Base-by-base conservation (phyloP, 2,113 vertebrate species). In the Chunga burmeisteri region DNA sequence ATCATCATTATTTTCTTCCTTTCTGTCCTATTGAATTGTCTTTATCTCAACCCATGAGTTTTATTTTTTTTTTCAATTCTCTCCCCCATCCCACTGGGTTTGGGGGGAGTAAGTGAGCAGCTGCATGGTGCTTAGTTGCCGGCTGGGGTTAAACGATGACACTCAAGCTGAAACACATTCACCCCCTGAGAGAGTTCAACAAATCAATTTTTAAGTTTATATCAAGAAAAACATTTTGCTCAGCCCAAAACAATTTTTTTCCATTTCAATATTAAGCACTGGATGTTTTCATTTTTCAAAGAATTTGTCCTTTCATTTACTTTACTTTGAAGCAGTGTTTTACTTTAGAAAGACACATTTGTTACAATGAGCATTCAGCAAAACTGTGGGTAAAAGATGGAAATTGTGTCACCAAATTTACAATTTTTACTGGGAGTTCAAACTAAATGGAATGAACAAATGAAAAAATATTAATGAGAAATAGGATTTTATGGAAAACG, bases 191-290 rank as follows among this genome's bases (percentile, higher is more conserved):
- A 87, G 36, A 65, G 85, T 50, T 88, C 53, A 82, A 86, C 46
- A 86, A 78, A 92, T 71, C 63, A 80, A 11, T 79, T 93, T 91
- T 90, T 65, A 90, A 72, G 74, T 70, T 95, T 80, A 50, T 70
- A 73, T 86, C 90, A 83, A 92, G 46, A 19, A 42, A 88, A 96
- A 90, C 14, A 34, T 83, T 93, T 81, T 79, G 18, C 65, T 95
- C 26, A 71, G 55, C 36, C 46, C 47, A 30, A 92, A 94, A 2
- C 21, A 78, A 27, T 17, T 73, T 44, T 90, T 82, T 74, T 83
- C 84, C 79, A 59, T 74, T 92, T 93, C 71, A 73, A 11, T 66
- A 82, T 36, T 61, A 94, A 88, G n/a, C 66, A 47, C n/a, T 47
- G 34, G 38, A 30, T 91, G 72, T 87, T 71, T 87, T 85, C 40